A percentile compares a stretch with the other conserved stretches of the same genome.
Conservation (phyloP, 2,888 invertebrate genomes). For the Papilio elwesi region DNA sequence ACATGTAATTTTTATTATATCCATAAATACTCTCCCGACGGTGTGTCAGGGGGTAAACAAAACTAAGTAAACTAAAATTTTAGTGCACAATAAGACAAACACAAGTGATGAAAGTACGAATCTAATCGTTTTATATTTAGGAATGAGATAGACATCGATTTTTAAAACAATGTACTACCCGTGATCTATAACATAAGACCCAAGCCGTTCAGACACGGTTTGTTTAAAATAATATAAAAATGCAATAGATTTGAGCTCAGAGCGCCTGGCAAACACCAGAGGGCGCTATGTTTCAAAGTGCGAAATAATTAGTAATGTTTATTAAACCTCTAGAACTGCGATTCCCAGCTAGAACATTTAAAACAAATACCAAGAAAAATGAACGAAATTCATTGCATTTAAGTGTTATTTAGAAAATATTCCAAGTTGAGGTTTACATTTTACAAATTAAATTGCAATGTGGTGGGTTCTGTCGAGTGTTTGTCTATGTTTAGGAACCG, state of each 20-base stretch:
- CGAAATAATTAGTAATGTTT: no score
- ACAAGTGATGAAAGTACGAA: conserved; percentile 13
- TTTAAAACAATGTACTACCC: not conserved
- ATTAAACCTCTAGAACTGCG: no score
- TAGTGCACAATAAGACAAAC: conserved; percentile 29
- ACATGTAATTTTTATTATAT: not conserved
- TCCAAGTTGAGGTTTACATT: no score
- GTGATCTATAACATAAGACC: not conserved
- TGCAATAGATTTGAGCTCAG: conserved; percentile 3
- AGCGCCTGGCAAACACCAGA: no score
- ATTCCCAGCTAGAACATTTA: no score
- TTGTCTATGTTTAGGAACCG: no score
- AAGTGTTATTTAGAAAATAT: no score
- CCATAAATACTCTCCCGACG: not conserved
- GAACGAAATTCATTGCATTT: no score
- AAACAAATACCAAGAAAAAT: no score
- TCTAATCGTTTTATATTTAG: not conserved
- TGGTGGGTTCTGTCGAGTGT: no score
- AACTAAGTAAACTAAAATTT: conserved; percentile 31
- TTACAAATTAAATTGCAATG: no score
- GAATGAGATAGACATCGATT: conserved; percentile 21
- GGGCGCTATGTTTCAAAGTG: not conserved
- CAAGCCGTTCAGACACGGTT: no score
- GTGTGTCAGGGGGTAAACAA: not conserved
- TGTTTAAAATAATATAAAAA: not conserved